phyloP scores from a whole-genome alignment of 2,797 vertebrate species.

The Sebastes baramenuke region DNA sequence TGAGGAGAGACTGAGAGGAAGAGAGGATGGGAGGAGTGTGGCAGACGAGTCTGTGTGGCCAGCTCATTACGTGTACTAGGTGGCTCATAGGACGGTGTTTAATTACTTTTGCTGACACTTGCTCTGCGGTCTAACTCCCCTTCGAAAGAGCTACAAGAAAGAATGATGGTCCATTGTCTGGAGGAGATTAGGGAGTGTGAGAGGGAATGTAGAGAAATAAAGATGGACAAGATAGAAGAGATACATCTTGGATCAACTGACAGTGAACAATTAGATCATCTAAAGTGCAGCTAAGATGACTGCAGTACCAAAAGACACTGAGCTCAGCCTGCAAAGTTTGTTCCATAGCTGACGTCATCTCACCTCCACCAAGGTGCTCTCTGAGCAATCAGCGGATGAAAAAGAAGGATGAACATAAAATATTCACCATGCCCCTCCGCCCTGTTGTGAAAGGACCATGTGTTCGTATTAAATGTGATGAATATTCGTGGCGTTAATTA shows the following conservation, averaged over 20 bases:
- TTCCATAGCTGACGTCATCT: conserved; percentile 45
- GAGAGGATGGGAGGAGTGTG: background rate
- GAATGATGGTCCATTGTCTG: conserved; percentile 43
- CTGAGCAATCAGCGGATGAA: conserved; percentile 27
- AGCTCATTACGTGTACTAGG: conserved; percentile 12
- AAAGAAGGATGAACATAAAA: conserved; percentile 48
- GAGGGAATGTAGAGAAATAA: conserved; percentile 7
- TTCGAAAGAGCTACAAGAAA: conserved; percentile 14
- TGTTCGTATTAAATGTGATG: conserved; percentile 74
- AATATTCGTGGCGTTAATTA: conserved; percentile 76
- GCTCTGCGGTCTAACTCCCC: conserved; percentile 23
- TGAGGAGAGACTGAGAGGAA: conserved; percentile 19
- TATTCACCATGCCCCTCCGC: conserved; percentile 55
- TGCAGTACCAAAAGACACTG: background rate
- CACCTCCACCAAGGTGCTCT: conserved; percentile 70
- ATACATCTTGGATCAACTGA: conserved; percentile 29
- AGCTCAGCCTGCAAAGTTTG: conserved; percentile 39
- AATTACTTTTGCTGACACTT: conserved; percentile 58
- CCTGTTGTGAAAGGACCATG: conserved; percentile 68
- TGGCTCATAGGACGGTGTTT: conserved; percentile 39
- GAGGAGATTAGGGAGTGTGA: conserved; percentile 32
- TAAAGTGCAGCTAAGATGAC: background rate
- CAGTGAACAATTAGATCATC: background rate
- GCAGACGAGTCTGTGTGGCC: background rate
- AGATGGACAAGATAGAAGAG: conserved; percentile 18